phyloP scores from a whole-genome alignment of 2,888 invertebrate genomes.

The Chrysina gloriosa region DNA sequence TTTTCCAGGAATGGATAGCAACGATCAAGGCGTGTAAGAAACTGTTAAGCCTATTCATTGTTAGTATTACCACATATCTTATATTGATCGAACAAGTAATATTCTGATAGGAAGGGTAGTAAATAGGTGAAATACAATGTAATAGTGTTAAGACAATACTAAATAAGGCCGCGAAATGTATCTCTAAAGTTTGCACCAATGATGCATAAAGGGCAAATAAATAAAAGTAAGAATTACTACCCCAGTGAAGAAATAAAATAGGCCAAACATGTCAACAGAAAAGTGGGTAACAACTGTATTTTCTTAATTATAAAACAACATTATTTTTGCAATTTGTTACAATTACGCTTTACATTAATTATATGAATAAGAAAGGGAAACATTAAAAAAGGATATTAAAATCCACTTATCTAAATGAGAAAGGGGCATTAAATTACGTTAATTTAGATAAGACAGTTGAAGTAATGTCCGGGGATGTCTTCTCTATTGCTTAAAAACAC shows the following conservation, averaged over 20 bases:
- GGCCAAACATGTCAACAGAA: neutral
- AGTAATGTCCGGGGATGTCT: slow-evolving; percentile 27
- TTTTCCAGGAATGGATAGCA: no score
- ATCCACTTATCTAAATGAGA: slow-evolving; percentile 37
- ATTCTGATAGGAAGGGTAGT: no score
- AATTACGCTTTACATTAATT: slow-evolving; percentile 36
- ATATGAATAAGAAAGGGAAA: slow-evolving; percentile 34
- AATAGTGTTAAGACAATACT: no score
- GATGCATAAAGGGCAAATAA: no score
- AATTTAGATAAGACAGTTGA: slow-evolving; percentile 38
- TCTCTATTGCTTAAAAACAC: slow-evolving; percentile 15
- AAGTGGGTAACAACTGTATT: neutral
- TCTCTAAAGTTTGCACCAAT: no score
- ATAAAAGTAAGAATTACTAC: neutral
- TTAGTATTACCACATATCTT: no score
- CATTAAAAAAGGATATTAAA: slow-evolving; percentile 36
- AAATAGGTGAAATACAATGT: no score
- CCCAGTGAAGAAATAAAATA: neutral
- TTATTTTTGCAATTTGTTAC: slow-evolving; percentile 35
- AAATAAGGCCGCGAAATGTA: no score
- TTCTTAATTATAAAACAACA: slow-evolving; percentile 19
- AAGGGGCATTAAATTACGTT: slow-evolving; percentile 35
- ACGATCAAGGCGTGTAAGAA: no score
- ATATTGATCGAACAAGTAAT: no score
- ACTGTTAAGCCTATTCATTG: no score